phyloP scores from a whole-genome alignment of 2,113 vertebrate species.

The Gallinago media region DNA sequence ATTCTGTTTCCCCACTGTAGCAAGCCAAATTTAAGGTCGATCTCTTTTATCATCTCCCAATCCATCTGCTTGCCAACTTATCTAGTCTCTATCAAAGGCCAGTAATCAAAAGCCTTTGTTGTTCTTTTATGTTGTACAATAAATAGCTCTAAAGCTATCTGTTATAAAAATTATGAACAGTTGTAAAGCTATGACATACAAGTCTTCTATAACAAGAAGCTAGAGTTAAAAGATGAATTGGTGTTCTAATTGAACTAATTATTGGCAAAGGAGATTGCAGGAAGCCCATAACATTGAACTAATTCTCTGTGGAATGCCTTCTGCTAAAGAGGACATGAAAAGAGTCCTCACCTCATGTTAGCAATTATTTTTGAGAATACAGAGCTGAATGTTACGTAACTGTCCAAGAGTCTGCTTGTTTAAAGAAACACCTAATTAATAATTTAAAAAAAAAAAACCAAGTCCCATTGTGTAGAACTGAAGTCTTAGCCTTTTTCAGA shows the following conservation, averaged over 20 bases:
- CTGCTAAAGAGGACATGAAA: neutral
- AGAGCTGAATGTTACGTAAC: neutral
- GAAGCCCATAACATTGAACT: neutral
- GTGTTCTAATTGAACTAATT: neutral
- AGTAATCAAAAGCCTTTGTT: neutral
- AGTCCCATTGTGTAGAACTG: neutral
- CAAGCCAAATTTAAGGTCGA: neutral
- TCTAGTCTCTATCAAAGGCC: neutral
- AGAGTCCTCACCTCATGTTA: neutral
- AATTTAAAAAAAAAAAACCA: neutral
- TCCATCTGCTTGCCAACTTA: neutral
- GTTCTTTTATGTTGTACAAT: neutral
- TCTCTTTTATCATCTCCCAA: neutral
- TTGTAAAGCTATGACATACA: neutral
- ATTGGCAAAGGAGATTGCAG: neutral
- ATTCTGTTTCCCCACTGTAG: neutral
- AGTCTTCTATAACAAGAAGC: neutral
- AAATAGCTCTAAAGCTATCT: neutral
- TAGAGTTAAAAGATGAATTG: neutral
- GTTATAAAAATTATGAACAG: neutral
- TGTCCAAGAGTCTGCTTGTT: neutral
- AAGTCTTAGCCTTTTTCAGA: neutral
- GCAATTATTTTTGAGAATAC: neutral
- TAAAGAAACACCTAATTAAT: neutral
- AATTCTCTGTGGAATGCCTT: neutral